Evolutionary conservation across 2,797 vertebrate genomes (phyloP), one percentile per base, ranked within the genome.

Genomic region (Luscinia luscinia): DNA sequence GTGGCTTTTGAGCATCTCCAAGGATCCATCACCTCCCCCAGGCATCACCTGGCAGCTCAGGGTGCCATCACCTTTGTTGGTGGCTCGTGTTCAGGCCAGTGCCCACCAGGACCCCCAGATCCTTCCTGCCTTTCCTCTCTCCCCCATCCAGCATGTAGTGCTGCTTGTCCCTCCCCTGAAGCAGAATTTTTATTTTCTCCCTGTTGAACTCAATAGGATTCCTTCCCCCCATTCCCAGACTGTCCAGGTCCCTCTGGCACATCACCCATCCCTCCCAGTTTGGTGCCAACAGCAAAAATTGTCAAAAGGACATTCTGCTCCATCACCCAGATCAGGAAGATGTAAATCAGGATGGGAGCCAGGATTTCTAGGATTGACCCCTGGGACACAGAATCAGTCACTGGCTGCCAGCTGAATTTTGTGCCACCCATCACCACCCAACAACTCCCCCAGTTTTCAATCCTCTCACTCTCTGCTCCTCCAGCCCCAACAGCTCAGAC

Each of bases 321-420:
- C 75, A 15, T 58, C 75, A 28, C 3, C 20, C 68, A 58, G 38
- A 3, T 11, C 82, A 5, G 1, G 5, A 21, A 13, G 38, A 8
- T 9, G 16, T n/a, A 15, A 9, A 21, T 24, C 4, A 28, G 49
- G 49, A 9, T 3, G 8, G 43, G n/a, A 38, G 30, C 51, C 74
- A 46, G 67, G 12, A 46, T n/a, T 52, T 18, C 45, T 6, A 12
- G 55, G 63, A n/a, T 0, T 43, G 17, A 43, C 20, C 48, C 43
- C 59, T 52, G 38, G 34, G 15, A 26, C 3, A 18, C 40, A 34
- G 20, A 68, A 28, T 19, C 18, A 9, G 43, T 19, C 48, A 2
- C 38, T 43, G 69, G 11, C 52, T 69, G 41, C 61, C 61, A 58
- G 2, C 9, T 23, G 1, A 36, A 36, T 11, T 5, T 52, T 0